phyloP scores from a whole-genome alignment of 2,113 vertebrate species.

The Peromyscus maniculatus region DNA sequence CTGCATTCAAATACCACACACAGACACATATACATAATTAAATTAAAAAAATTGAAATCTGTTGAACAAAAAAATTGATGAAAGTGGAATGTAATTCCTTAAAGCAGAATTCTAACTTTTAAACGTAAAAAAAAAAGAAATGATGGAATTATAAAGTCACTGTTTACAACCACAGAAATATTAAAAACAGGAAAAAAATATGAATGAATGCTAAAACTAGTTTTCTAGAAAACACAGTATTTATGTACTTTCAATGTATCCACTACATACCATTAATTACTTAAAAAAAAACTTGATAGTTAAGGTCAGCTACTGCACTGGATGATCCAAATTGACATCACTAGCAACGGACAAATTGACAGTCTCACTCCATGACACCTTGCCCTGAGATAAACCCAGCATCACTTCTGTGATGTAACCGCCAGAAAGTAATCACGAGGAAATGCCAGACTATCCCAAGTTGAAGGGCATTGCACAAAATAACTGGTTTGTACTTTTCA shows the following conservation, averaged over 20 bases:
- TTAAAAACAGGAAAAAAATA: background rate
- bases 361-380: background rate
- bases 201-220: background rate
- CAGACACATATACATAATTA: background rate
- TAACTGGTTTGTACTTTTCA: constrained; percentile 63
- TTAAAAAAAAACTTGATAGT: background rate
- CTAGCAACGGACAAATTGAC: background rate
- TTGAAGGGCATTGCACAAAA: constrained; percentile 39
- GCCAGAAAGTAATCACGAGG: background rate
- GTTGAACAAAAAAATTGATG: background rate
- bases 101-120: background rate
- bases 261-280: background rate
- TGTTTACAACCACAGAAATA: background rate
- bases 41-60: background rate
- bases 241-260: background rate
- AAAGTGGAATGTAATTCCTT: background rate
- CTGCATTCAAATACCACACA: background rate
- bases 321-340: background rate
- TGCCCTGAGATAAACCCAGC: background rate
- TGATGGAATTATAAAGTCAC: background rate
- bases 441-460: constrained; percentile 55
- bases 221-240: background rate
- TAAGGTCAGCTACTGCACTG: background rate
- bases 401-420: background rate
- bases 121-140: background rate